A percentile compares a stretch with the other conserved stretches of the same genome.
Evolutionary conservation across 2,113 vertebrate species (phyloP).

Genomic region (Tetrax tetrax): DNA sequence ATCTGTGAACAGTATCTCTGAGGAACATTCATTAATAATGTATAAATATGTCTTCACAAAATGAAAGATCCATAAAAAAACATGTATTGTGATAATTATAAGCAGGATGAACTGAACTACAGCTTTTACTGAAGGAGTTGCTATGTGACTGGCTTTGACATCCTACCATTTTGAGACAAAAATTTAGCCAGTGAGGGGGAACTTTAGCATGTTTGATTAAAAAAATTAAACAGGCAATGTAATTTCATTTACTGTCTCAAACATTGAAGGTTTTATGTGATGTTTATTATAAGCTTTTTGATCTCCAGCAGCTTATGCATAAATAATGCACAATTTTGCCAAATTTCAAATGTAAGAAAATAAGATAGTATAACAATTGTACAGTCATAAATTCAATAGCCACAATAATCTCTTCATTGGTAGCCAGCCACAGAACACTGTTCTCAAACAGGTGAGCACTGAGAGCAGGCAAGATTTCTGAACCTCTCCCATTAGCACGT

Average conservation of each 20-base stretch:
- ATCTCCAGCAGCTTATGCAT: background rate
- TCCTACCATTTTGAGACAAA: background rate
- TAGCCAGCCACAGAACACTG: background rate
- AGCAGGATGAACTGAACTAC: background rate
- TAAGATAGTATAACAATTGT: background rate
- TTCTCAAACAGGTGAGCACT: background rate
- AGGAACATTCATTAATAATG: background rate
- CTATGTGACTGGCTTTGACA: background rate
- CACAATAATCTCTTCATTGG: background rate
- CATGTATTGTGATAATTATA: background rate
- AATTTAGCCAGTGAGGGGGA: background rate
- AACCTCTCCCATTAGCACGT: background rate
- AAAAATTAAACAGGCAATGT: background rate
- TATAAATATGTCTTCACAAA: background rate
- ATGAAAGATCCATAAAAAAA: background rate
- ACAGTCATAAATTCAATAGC: background rate
- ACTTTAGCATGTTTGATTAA: background rate
- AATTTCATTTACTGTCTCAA: background rate
- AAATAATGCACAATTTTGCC: background rate
- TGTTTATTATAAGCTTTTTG: background rate
- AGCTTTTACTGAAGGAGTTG: background rate
- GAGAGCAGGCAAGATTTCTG: background rate
- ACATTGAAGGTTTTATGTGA: background rate
- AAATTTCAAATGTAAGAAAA: background rate
- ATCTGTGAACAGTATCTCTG: background rate